phyloP scores from a whole-genome alignment of 2,797 vertebrate genomes.

The Enteromius argenteus region DNA sequence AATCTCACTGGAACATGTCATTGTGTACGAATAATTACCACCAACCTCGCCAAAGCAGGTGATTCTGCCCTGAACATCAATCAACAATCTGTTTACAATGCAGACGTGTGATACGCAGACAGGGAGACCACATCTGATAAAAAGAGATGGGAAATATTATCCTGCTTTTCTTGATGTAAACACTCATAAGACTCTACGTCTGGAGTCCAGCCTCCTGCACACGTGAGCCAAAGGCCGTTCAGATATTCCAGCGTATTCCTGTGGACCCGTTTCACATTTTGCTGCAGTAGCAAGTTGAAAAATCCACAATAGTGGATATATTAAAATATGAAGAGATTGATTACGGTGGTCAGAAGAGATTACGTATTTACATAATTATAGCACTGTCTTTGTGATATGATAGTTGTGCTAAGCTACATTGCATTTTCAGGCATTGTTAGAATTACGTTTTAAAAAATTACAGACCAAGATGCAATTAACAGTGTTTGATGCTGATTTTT shows the following conservation, averaged over 20 bases:
- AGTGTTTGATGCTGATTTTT: neutral
- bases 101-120: constrained; percentile 33
- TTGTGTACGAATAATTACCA: constrained; percentile 54
- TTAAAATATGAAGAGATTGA: too few species aligned
- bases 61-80: constrained; percentile 49
- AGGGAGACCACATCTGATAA: constrained; percentile 37
- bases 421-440: neutral
- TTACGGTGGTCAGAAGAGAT: neutral
- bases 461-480: neutral
- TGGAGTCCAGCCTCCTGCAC: neutral
- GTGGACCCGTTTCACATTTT: neutral
- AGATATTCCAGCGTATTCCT: neutral
- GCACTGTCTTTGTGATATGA: neutral
- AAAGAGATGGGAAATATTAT: constrained; percentile 16
- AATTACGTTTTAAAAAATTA: neutral
- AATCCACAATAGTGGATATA: neutral
- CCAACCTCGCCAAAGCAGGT: constrained; percentile 24
- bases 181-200: neutral
- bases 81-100: constrained; percentile 54
- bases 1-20: constrained; percentile 44
- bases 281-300: neutral
- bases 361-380: neutral
- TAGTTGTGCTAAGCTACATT: neutral
- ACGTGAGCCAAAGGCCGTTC: neutral
- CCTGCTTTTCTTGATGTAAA: neutral